Conservation (phyloP, 2,888 invertebrate species). For the Cheilosia soror region DNA sequence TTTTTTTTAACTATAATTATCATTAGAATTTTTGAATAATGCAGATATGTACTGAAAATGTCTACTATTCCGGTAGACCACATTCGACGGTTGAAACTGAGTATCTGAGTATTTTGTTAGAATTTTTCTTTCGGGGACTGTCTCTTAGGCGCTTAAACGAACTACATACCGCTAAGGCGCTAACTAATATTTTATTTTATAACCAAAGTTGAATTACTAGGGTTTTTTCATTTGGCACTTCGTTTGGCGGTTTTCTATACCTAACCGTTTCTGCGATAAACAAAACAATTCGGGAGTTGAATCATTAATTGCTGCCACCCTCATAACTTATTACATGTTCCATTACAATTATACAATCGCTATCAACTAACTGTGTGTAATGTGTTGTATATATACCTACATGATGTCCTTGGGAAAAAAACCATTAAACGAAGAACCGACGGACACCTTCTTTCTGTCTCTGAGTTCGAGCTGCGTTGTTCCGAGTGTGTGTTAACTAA, state of each 20-base stretch:
- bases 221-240: constrained; percentile 91
- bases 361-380: constrained; percentile 20
- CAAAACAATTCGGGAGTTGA: constrained; percentile 13
- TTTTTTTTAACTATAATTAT: too few species aligned
- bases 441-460: constrained; percentile 6
- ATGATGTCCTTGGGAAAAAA: neutral
- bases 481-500: constrained; percentile 23
- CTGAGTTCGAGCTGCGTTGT: constrained; percentile 4
- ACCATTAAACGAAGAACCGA: constrained; percentile 4
- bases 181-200: too few species aligned
- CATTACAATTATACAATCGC: constrained; percentile 23
- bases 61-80: too few species aligned
- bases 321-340: constrained; percentile 37
- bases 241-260: constrained; percentile 95
- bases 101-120: too few species aligned
- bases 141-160: too few species aligned
- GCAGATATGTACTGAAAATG: too few species aligned
- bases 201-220: too few species aligned
- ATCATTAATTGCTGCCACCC: constrained; percentile 29
- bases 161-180: too few species aligned
- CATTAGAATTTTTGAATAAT: too few species aligned
- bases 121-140: too few species aligned
- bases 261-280: constrained; percentile 95
- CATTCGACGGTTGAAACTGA: too few species aligned
- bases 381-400: too few species aligned